Conservation (phyloP, 2,113 vertebrate species). For the Cottus gobio region DNA sequence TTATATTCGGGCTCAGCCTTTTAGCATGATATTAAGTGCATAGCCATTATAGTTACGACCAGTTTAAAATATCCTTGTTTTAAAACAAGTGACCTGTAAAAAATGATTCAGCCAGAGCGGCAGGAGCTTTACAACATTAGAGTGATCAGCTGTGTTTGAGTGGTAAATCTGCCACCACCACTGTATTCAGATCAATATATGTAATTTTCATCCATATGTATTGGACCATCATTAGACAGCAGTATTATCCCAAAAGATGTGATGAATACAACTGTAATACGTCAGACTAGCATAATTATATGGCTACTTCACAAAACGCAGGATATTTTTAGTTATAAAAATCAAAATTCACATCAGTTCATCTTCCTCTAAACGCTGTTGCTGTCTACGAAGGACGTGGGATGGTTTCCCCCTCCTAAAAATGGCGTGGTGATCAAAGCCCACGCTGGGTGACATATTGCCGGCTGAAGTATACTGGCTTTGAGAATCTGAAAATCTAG, state of each 20-base stretch:
- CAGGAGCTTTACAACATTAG: neutral
- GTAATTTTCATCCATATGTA: neutral
- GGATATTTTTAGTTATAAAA: too few relatives aligned
- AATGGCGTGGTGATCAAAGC: neutral
- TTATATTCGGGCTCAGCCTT: neutral
- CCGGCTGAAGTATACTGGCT: neutral
- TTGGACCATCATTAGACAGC: neutral
- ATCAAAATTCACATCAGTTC: neutral
- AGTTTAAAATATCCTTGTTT: neutral
- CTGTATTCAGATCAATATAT: neutral
- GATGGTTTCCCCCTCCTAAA: neutral
- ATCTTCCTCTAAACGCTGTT: neutral
- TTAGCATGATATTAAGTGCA: neutral
- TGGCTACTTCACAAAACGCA: neutral
- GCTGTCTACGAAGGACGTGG: neutral
- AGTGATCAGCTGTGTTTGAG: neutral
- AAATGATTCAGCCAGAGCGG: neutral
- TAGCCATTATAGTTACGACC: neutral
- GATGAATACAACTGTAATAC: neutral
- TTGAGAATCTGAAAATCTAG: neutral
- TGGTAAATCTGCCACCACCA: neutral
- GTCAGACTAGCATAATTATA: neutral
- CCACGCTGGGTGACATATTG: neutral
- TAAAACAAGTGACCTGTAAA: neutral
- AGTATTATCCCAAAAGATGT: neutral